Evolutionary conservation across 2,888 invertebrate genomes (phyloP).

Genomic region (Troides oblongomaculatus): DNA sequence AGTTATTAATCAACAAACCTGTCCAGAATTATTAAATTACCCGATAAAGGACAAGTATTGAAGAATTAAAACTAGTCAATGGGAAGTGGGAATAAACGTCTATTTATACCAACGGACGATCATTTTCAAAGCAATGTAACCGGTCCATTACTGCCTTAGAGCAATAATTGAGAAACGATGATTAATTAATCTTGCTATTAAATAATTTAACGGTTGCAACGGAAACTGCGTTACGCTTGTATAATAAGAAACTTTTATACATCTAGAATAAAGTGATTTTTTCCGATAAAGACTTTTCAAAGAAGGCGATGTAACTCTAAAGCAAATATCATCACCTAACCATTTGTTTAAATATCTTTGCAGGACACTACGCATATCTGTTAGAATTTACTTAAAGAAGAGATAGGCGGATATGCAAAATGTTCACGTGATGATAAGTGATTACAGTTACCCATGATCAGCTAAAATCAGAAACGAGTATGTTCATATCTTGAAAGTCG

Average conservation of each 20-base stretch:
- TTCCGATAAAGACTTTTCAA: background rate
- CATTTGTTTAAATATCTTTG: no score
- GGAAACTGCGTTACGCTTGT: background rate
- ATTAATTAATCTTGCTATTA: background rate
- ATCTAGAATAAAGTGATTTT: background rate
- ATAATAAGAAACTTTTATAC: background rate
- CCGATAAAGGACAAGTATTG: background rate
- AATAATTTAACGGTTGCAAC: slow-evolving; percentile 2
- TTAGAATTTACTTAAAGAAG: no score
- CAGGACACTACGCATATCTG: no score
- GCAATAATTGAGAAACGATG: background rate
- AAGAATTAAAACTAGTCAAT: background rate
- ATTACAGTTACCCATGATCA: no score
- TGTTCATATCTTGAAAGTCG: no score
- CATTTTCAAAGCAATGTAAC: background rate
- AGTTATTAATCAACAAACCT: background rate
- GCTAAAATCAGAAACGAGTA: no score
- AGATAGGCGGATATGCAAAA: no score
- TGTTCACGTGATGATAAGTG: no score
- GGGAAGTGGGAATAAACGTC: background rate
- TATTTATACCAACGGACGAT: background rate
- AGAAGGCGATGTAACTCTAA: background rate
- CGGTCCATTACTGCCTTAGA: background rate
- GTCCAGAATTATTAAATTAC: background rate
- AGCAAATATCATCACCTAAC: no score